Evolutionary conservation across 2,888 invertebrate species (phyloP).

Genomic region (Smittia sp.): DNA sequence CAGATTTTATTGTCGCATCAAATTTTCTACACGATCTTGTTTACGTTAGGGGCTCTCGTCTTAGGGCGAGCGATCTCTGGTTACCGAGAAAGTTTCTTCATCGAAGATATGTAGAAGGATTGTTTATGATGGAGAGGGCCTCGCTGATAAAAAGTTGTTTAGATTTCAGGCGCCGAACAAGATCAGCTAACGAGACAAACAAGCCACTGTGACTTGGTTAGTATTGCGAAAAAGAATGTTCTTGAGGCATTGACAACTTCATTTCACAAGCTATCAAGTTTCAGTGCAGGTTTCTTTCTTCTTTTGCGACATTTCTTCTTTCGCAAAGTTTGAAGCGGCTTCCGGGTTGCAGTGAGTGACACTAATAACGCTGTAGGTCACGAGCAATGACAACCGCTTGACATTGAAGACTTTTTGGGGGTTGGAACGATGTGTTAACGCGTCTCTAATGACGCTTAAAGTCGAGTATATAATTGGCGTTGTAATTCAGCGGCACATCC

Average conservation of each 20-base stretch:
- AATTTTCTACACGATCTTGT: conserved; percentile 14
- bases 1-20: conserved; percentile 13
- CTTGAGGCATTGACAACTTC: conserved; percentile 14
- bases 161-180: conserved; percentile 11
- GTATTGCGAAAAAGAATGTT: conserved; percentile 13
- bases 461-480: neutral
- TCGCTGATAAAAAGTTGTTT: conserved; percentile 7
- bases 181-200: neutral
- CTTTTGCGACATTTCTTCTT: conserved; percentile 19
- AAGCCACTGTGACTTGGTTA: neutral
- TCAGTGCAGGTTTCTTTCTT: neutral
- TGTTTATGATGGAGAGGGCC: neutral
- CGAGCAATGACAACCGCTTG: conserved; percentile 33
- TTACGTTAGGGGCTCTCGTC: neutral
- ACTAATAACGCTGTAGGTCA: conserved; percentile 38
- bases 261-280: conserved; percentile 26
- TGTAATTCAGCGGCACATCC: neutral
- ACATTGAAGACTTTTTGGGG: conserved; percentile 29
- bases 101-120: conserved; percentile 16
- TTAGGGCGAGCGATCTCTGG: too few relatives aligned
- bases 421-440: neutral
- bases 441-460: neutral
- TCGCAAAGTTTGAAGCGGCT: neutral
- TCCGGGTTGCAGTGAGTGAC: conserved; percentile 36
- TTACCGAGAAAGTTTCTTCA: neutral